A percentile compares a stretch with the other conserved stretches of the same genome.
Evolutionary conservation across 2,888 invertebrate species (phyloP).

Genomic region (Ennomos quercinarius): DNA sequence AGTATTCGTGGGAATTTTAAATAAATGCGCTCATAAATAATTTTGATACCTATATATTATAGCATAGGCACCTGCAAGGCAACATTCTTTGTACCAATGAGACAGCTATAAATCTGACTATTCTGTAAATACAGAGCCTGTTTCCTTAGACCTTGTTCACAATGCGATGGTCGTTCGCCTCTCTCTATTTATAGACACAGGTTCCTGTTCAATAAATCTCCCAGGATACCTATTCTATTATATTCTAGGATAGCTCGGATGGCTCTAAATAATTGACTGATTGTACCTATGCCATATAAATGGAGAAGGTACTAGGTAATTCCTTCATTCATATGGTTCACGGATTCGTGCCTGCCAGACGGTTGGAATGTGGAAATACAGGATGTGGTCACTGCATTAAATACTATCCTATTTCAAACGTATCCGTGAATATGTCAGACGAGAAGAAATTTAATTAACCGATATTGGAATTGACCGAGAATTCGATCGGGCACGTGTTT

Average conservation of each 20-base stretch:
- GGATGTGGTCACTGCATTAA: conserved; percentile 2
- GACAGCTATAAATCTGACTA: conserved; percentile 7
- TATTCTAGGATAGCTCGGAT: conserved; percentile 15
- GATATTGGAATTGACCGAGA: conserved; percentile 24
- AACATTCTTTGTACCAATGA: conserved; percentile 5
- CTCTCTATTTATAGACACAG: conserved; percentile 62
- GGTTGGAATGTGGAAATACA: conserved; percentile 14
- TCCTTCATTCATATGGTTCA: neutral
- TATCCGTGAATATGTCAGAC: neutral
- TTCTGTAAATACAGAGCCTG: conserved; percentile 3
- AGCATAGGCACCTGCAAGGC: conserved; percentile 1
- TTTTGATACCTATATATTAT: conserved; percentile 4
- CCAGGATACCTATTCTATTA: conserved; percentile 36
- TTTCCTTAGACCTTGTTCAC: conserved; percentile 55
- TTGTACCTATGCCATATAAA: conserved; percentile 7
- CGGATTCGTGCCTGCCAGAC: neutral
- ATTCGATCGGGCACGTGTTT: conserved; percentile 31
- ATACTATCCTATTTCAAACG: neutral
- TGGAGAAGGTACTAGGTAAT: neutral
- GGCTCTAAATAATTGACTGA: neutral
- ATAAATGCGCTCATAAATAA: neutral
- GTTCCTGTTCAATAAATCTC: conserved; percentile 37
- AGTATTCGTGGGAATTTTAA: no score
- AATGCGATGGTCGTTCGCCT: conserved; percentile 58
- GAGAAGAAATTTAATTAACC: neutral